These are phyloP conservation scores for Thecophora atra DNA, from an alignment of 2,888 invertebrate species.

Conservation along the genomic window DNA sequence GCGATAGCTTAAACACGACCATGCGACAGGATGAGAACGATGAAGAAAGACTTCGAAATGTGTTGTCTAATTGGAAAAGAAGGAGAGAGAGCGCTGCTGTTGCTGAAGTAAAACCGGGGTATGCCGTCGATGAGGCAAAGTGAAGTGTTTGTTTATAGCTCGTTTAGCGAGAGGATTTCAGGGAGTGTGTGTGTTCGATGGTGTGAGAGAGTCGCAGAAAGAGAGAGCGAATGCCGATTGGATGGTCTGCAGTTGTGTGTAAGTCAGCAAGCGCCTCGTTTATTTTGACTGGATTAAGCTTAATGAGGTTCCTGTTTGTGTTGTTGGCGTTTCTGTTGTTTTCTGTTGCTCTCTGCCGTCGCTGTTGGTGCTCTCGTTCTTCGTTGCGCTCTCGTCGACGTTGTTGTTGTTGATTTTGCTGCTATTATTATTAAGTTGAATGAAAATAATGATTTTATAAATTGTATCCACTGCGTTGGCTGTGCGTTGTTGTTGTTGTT, in stretches of 20 bases:
- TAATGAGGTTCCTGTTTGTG: constrained; percentile 30
- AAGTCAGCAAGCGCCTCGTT: neutral
- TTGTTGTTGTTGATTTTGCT: constrained; percentile 15
- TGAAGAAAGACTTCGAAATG: too few relatives aligned
- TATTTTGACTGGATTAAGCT: constrained; percentile 36
- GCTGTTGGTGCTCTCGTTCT: constrained; percentile 7
- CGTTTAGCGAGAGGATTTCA: too few relatives aligned
- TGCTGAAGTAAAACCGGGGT: too few relatives aligned
- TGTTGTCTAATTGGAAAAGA: too few relatives aligned
- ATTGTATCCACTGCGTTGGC: constrained; percentile 28
- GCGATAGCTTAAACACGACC: neutral
- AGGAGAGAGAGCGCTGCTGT: neutral
- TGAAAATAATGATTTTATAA: constrained; percentile 37
- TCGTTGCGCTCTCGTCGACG: constrained; percentile 16
- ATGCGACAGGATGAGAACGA: too few relatives aligned
- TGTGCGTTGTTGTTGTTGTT: constrained; percentile 31
- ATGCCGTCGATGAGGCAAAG: too few relatives aligned
- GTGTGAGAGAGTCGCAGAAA: constrained; percentile 1
- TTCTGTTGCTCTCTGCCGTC: constrained; percentile 18
- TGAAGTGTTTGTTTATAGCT: too few relatives aligned
- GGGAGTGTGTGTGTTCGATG: neutral
- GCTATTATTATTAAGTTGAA: constrained; percentile 26
- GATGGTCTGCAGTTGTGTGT: neutral
- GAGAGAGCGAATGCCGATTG: neutral
- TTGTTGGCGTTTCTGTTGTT: constrained; percentile 30